These are phyloP conservation scores for Lamprologus callipterus DNA, from an alignment of 2,113 vertebrate species.

Conservation along the genomic window DNA sequence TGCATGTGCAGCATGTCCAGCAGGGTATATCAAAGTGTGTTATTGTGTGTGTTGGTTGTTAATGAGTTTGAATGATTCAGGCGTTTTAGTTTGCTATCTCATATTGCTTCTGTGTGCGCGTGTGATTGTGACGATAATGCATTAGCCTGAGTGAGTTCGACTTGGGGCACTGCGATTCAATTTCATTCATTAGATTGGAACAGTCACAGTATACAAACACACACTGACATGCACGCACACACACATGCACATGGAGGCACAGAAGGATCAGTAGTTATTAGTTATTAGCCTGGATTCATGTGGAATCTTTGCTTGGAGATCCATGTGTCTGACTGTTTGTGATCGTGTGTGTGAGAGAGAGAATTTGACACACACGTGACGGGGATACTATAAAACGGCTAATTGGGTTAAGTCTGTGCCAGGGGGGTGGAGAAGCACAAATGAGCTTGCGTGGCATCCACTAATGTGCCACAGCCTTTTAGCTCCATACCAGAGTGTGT, in stretches of 20 bases:
- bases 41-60: conserved; percentile 9
- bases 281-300: conserved; percentile 18
- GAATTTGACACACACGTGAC: background rate
- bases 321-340: background rate
- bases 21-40: conserved; percentile 1
- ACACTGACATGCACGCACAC: background rate
- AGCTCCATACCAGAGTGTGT: background rate
- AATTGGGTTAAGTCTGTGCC: conserved; percentile 59
- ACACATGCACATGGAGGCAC: background rate
- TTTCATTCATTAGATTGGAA: conserved; percentile 47
- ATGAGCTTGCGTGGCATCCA: conserved; percentile 18
- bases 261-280: conserved; percentile 22
- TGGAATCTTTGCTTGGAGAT: conserved; percentile 7
- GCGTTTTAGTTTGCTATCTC: conserved; percentile 12
- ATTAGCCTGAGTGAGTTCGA: conserved; percentile 42
- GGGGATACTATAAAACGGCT: conserved; percentile 27
- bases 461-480: conserved; percentile 12
- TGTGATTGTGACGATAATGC: conserved; percentile 19
- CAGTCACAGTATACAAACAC: background rate
- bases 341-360: background rate
- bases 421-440: conserved; percentile 16
- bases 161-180: conserved; percentile 25
- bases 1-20: background rate
- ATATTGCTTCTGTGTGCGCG: background rate
- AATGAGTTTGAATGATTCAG: conserved; percentile 38